Conservation (phyloP, 2,797 vertebrate genomes). For the Hirundo rustica region DNA sequence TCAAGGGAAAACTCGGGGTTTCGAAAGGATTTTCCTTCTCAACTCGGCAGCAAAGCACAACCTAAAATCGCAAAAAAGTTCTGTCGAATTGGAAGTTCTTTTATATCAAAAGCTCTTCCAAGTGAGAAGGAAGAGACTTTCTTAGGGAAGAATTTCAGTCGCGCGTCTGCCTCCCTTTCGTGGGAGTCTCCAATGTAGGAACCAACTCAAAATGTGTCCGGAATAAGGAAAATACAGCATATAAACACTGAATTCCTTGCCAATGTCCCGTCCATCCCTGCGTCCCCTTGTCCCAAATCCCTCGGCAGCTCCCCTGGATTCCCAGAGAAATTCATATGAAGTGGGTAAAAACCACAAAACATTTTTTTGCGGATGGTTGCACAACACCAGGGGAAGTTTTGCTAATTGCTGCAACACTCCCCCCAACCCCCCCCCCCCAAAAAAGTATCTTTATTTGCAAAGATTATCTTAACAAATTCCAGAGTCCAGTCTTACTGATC, state of each 20-base stretch:
- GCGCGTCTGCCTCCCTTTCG: fast-evolving
- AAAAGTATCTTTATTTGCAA: not conserved
- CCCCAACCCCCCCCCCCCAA: no score
- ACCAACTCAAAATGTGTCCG: no score
- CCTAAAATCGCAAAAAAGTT: fast-evolving
- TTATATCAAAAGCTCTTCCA: not conserved
- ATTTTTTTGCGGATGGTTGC: not conserved
- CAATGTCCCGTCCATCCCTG: not conserved
- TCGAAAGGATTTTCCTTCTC: not conserved
- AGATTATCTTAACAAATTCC: not conserved
- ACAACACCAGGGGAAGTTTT: not conserved
- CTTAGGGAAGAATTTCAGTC: not conserved
- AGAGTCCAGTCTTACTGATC: not conserved
- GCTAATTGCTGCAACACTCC: no score
- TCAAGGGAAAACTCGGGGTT: not conserved
- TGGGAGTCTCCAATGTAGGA: not conserved
- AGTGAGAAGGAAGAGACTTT: not conserved
- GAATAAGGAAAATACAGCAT: not conserved
- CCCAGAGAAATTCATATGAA: not conserved
- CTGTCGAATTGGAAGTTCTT: not conserved
- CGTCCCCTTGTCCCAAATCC: not conserved
- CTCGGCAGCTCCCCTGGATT: not conserved
- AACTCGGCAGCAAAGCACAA: fast-evolving
- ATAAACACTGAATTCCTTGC: not conserved
- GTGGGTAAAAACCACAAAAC: not conserved